Percentiles rank a stretch among this genome's conserved stretches.
Evolutionary conservation across 1,140 invertebrate genomes (phyloP).

Genomic region (Trachelipus rathkii): DNA sequence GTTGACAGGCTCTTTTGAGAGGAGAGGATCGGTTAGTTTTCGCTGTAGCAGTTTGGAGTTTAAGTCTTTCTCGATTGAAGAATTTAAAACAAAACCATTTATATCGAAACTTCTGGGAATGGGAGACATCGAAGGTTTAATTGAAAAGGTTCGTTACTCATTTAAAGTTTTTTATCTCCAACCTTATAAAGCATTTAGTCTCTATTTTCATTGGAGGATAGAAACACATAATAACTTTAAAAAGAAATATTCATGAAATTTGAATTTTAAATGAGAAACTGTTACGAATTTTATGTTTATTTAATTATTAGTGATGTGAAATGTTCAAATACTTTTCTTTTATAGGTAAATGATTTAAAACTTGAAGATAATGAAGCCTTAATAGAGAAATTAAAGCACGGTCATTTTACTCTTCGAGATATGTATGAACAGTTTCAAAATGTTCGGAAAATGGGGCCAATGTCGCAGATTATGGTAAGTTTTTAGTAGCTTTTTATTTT

Average conservation of each 20-base stretch:
- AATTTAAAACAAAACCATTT: conserved; percentile 99
- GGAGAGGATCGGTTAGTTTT: too few relatives aligned
- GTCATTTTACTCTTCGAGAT: conserved; percentile 95
- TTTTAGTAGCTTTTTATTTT: too few relatives aligned
- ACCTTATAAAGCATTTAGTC: too few relatives aligned
- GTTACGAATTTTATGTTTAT: too few relatives aligned
- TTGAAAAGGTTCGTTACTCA: conserved; percentile 70
- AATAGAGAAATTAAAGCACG: conserved; percentile 97
- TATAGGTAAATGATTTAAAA: conserved; percentile 88
- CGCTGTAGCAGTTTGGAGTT: too few relatives aligned
- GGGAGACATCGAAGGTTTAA: conserved; percentile 99
- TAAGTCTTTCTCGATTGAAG: too few relatives aligned
- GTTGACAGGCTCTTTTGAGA: too few relatives aligned
- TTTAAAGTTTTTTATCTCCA: background rate
- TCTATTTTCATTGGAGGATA: too few relatives aligned
- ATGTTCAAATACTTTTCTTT: background rate
- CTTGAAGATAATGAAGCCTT: conserved; percentile 98
- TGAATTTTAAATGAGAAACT: too few relatives aligned
- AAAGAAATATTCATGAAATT: too few relatives aligned
- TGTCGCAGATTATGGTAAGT: conserved; percentile 96
- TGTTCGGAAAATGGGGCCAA: conserved; percentile 99
- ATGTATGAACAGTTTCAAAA: conserved; percentile 99
- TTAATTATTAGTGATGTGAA: too few relatives aligned
- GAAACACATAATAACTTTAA: too few relatives aligned
- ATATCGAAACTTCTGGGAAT: conserved; percentile 98